Evolutionary conservation across 2,888 invertebrate species (phyloP), one percentile per base, ranked within the genome.

Genomic region (Augochlorella aurata): DNA sequence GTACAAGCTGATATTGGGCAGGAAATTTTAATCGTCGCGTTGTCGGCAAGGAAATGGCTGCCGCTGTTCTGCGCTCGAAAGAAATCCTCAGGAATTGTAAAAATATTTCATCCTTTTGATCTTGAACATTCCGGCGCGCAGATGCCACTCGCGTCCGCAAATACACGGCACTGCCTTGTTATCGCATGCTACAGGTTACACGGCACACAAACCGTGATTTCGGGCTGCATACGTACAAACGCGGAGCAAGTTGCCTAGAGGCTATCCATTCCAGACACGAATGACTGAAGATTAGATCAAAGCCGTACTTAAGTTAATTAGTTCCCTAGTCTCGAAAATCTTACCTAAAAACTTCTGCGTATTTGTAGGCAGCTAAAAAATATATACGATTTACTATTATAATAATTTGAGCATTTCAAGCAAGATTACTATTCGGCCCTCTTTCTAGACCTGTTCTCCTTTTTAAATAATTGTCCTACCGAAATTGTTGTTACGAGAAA

Each of bases 11-110:
- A 47, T 58, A 47, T 24, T 47, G 29, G 47, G 14, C 29, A 71
- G 45, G 24, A 58, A 61, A 47, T 24, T 71, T 47, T 49, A 63
- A 61, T 72, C 21, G 38, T n/a, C 70, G 9, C 45, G 9, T n/a
- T 24, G 14, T n/a, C 61, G 8, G 16, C 21, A 24, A 67, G 16
- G 44, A 54, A 52, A 47, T 65, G 47, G 18, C n/a, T 8, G n/a
- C 50, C 2, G 7, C 12, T 71, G 45, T 16, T 1, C 58, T 1
- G 24, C 18, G 4, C 10, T 29, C 24, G 21, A 73, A 10, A 5
- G 44, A n/a, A 65, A n/a, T n/a, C 12, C n/a, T 5, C n/a, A 0
- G 18, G 18, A n/a, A 38, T 1, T 38, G n/a, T 12, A 1, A n/a
- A n/a, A n/a, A 65, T 44, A n/a, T 12, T 44, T 65, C 44, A 12